Base-by-base conservation (phyloP, 2,797 vertebrate species). In the Nannoperca obscura region DNA sequence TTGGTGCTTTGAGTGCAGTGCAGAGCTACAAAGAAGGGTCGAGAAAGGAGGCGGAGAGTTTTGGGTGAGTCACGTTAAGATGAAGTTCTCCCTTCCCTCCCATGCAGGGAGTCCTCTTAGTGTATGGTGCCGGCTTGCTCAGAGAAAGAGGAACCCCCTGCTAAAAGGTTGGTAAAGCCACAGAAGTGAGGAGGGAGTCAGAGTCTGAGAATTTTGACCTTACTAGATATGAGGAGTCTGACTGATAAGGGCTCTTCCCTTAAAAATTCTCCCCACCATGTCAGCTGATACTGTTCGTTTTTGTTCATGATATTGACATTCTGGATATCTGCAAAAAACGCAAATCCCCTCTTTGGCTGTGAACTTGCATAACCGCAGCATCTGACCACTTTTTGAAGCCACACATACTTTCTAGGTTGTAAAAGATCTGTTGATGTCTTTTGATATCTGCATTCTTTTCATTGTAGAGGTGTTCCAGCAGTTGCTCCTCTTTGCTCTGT, bases 381-480 rank as follows among this genome's bases (percentile, higher is more conserved):
- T 71, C 13, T 50, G 59, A 64, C 53, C 76, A 42, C 58, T 27
- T 46, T 59, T 50, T 57, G 50, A 73, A 36, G 63, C 78, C 49
- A 60, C 64, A 27, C 61, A 83, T 63, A 67, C 70, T 71, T 78
- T 70, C 72, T 77, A 32, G 60, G 76, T 57, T 78, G 81, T 55
- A 69, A 61, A 71, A 59, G 81, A 77, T 65, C 64, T 67, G 71
- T 82, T 83, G 74, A 78, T 84, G 69, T 71, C 49, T 80, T 85
- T 88, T 89, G 80, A 86, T 80, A 86, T 91, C 86, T 85, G 80
- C 85, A 91, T 92, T 92, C 86, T 81, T 88, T 54, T 87, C 83
- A 79, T 90, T 78, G 75, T 71, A 88, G 85, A 90, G 87, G 84
- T 88, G 77, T 85, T 92, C 84, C 89, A 91, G 83, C 46, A 67